Base-by-base conservation (phyloP, 2,888 invertebrate genomes). In the Erannis defoliaria region DNA sequence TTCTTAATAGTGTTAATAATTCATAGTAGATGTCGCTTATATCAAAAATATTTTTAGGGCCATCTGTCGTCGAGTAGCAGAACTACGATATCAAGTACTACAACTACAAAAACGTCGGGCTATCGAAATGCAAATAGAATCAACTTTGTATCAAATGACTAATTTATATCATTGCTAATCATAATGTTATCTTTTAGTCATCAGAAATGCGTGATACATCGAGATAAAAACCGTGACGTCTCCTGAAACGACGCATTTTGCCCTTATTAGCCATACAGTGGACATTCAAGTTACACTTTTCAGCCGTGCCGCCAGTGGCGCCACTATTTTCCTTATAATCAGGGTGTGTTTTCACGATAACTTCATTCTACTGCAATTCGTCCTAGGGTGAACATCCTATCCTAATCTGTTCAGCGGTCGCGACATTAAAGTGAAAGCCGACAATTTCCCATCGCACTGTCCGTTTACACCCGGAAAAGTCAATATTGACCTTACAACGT, bases 251-350 rank as follows among this genome's bases (percentile, higher is more conserved):
- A 10, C 56, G 18, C 46, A 64, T 35, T 55, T 63, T 54, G 60
- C 35, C 53, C 57, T 29, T 67, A 68, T 26, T 48, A 55, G 60
- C 50, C 66, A 43, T 70, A 58, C 51, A 63, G 56, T 68, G 62
- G 46, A 60, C 50, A 66, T 23, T 38, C 19, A n/a, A 67, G 87
- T 82, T 90, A 78, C 59, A 64, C 18, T 57, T 74, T 68, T 65
- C 67, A 62, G 64, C 84, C 91, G 82, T 71, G 6, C 77, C 85
- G 85, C 85, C 72, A 73, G 87, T 89, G 80, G 92, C 91, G 92
- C 91, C 90, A 82, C 74, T 90, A 80, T 92, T 92, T 92, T 90
- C 90, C 89, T 85, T 93, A 93, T 91, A 92, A 78, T 90, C 86
- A 84, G 88, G 85, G 88, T 86, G 86, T 90, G 87, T 92, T 91